Evolutionary conservation across 2,797 vertebrate genomes (phyloP), one percentile per base, ranked within the genome.

Genomic region (Coreius guichenoti): DNA sequence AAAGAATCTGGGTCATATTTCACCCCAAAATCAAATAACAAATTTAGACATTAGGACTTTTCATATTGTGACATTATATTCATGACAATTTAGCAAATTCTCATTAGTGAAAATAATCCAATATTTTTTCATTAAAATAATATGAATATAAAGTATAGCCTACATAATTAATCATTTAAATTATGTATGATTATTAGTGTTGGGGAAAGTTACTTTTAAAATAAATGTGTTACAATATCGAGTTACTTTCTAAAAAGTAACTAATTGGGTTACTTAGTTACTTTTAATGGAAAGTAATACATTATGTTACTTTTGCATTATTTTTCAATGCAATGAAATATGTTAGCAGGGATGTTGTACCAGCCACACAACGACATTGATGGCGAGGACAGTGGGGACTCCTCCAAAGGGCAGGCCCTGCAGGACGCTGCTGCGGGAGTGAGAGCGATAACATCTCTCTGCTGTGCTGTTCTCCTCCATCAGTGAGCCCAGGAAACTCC

Each of bases 321-420:
- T 49, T 49, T 49, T 49, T 49, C 3, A n/a, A n/a, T n/a, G n/a
- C 29, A 26, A 43, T 39, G 31, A 16, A 82, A 21, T 17, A 47
- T 82, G 33, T 70, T 26, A 63, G 11, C n/a, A 84, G n/a, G 21
- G 65, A 78, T 85, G 69, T 92, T 92, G 39, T 94, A 99, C 98
- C 96, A 99, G 92, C 98, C 98, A 99, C 87, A 98, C 89, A 87
- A 96, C 84, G 68, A 96, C 88, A 69, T 99, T 99, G 92, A 99
- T 96, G 90, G 93, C 79, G 0, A 99, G 96, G 82, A 99, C 98
- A 0, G 98, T 99, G 87, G 98, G 98, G 77, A 99, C 93, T 0
- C 98, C 98, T 0, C 98, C 98, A 0, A 99, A 99, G 0, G 98
- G 97, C 92, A 98, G 94, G 7, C 98, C 98, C 91, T 98, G 96